Percentiles rank a stretch among this genome's conserved stretches.
Conservation (phyloP, 2,113 vertebrate species). For the Noturus placidus region DNA sequence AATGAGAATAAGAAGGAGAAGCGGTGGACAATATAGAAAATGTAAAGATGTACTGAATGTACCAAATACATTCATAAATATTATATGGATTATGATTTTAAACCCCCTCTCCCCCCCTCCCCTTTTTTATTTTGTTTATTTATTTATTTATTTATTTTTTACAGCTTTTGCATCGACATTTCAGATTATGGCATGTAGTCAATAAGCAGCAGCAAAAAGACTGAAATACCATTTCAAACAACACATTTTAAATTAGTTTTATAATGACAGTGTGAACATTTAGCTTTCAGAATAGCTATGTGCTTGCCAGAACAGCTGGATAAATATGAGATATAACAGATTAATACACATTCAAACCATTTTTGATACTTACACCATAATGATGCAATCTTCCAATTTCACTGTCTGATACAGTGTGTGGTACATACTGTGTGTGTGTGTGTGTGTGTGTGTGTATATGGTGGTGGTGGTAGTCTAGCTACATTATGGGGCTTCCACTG, state of each 20-base stretch:
- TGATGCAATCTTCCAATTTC: slow-evolving; percentile 11
- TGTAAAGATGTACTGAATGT: slow-evolving; percentile 1
- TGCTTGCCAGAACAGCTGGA: slow-evolving; percentile 37
- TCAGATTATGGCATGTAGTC: slow-evolving; percentile 28
- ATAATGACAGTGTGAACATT: slow-evolving; percentile 20
- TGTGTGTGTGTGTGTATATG: background rate
- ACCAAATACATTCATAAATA: slow-evolving; percentile 12
- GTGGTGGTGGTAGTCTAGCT: background rate
- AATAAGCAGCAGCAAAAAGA: slow-evolving; percentile 37
- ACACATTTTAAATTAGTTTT: slow-evolving; percentile 31
- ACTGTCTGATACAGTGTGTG: slow-evolving; percentile 10
- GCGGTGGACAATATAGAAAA: background rate
- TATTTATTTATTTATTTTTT: background rate
- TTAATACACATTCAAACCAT: slow-evolving; percentile 8
- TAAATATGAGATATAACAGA: slow-evolving; percentile 38
- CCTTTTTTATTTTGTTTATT: no score
- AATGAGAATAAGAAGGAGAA: background rate
- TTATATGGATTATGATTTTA: no score
- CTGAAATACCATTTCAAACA: slow-evolving; percentile 28
- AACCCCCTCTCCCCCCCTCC: no score
- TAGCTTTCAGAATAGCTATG: slow-evolving; percentile 27
- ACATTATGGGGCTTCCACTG: slow-evolving; percentile 11
- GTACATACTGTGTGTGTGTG: background rate
- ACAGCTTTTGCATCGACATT: slow-evolving; percentile 14
- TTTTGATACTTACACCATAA: slow-evolving; percentile 12